Base-by-base conservation (phyloP, 2,888 invertebrate species). In the Subacronicta megacephala region DNA sequence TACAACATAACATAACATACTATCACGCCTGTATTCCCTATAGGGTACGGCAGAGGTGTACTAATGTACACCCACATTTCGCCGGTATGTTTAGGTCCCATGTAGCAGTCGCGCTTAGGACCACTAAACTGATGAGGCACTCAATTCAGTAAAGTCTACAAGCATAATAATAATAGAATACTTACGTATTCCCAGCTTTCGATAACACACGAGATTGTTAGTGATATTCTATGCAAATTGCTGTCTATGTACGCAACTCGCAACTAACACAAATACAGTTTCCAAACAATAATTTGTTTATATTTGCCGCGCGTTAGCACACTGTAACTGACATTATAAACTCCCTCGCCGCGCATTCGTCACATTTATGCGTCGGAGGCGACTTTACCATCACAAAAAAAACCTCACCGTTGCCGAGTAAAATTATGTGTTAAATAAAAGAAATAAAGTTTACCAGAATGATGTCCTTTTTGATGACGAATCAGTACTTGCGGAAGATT, bases 231-330 rank as follows among this genome's bases (percentile, higher is more conserved):
- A 55, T 57, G 54, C 54, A 64, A 57, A 71, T 60, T 20, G 20
- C 16, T 61, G 16, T n/a, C 36, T 23, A 17, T 15, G 44, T 44
- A 37, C 20, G 35, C 53, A 31, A 44, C 42, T 42, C 17, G 26
- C 29, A 42, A 46, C 41, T 40, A 53, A 54, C 53, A 60, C 50
- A 54, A 54, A 69, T 61, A 56, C 41, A 50, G 43, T 66, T 64
- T 35, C 1, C 20, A 47, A 70, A 70, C 61, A 54, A 54, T 60
- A 60, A 71, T 73, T 70, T 73, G 56, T 71, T 54, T 50, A 53
- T 44, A 60, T 57, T 57, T 70, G 50, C 44, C 33, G 33, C 41
- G 33, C 36, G 29, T 31, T 23, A 29, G 40, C 49, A 42, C 56
- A 40, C 16, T 36, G 35, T 42, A 37, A 38, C 56, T 46, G 37